phyloP scores from a whole-genome alignment of 2,113 vertebrate genomes.

The Brachionichthys hirsutus region DNA sequence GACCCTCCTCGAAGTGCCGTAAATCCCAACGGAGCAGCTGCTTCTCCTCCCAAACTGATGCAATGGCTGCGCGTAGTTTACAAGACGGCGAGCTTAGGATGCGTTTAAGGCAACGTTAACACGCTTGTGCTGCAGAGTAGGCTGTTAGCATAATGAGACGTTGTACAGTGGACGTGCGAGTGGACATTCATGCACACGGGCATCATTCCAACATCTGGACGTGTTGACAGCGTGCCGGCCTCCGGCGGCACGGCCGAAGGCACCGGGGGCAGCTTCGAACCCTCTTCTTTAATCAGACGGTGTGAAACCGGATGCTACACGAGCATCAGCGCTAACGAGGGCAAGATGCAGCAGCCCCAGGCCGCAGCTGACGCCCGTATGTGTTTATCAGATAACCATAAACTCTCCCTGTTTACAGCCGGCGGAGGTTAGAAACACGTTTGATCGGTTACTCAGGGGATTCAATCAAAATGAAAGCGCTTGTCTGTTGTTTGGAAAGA shows the following conservation, averaged over 20 bases:
- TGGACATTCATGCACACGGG: not conserved
- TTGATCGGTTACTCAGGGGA: conserved; percentile 32
- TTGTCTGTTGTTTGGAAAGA: conserved; percentile 28
- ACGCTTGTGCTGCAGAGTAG: conserved; percentile 39
- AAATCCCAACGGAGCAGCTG: conserved; percentile 55
- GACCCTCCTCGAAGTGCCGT: conserved; percentile 30
- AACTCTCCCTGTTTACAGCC: conserved; percentile 44
- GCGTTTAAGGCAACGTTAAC: conserved; percentile 54
- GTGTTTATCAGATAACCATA: conserved; percentile 65
- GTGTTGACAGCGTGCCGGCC: conserved; percentile 41
- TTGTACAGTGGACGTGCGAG: conserved; percentile 21
- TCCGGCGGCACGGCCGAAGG: conserved; percentile 22
- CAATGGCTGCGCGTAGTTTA: conserved; percentile 37
- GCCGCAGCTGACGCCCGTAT: conserved; percentile 62
- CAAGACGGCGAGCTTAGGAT: conserved; percentile 32
- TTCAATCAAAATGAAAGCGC: conserved; percentile 2
- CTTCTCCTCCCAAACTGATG: conserved; percentile 31
- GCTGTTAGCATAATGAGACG: conserved; percentile 56
- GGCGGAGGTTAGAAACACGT: conserved; percentile 38
- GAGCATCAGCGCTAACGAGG: conserved; percentile 57
- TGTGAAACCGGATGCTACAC: conserved; percentile 34
- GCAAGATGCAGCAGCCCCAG: conserved; percentile 31
- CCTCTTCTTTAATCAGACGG: conserved; percentile 57
- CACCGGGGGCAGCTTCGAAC: conserved; percentile 15
- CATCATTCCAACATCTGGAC: conserved; percentile 47